Conservation (phyloP, 2,888 invertebrate species). For the Linyphia triangularis region DNA sequence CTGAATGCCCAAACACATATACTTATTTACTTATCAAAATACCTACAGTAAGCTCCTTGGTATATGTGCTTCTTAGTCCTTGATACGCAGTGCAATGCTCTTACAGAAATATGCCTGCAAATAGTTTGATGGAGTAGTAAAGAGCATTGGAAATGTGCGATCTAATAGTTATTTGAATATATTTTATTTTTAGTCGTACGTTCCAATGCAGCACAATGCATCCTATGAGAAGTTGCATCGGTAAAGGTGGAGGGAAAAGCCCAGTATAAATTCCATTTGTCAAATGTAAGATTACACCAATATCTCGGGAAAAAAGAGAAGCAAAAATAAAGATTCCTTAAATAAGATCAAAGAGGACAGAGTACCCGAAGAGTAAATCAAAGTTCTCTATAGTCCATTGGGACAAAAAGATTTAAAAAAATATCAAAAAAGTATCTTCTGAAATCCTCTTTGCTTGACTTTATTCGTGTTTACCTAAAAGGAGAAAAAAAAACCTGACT, state of each 20-base stretch:
- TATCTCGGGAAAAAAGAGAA: conserved; percentile 11
- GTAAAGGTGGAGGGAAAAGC: neutral
- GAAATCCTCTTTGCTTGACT: conserved; percentile 31
- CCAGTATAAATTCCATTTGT: conserved; percentile 52
- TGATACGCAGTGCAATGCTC: too few species aligned
- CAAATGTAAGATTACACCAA: conserved; percentile 47
- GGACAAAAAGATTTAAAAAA: conserved; percentile 22
- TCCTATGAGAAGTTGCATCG: neutral
- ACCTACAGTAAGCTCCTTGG: too few species aligned
- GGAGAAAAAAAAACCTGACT: neutral
- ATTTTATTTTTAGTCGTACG: neutral
- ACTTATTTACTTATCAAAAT: too few species aligned
- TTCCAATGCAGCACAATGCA: neutral
- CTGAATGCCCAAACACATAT: too few species aligned
- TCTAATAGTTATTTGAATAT: conserved; percentile 19
- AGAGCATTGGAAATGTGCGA: neutral
- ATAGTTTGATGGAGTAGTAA: neutral
- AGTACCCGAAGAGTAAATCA: conserved; percentile 46
- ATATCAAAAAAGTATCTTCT: neutral
- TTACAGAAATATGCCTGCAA: too few species aligned
- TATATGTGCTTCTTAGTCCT: too few species aligned
- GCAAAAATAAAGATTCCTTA: conserved; percentile 35
- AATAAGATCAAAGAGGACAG: conserved; percentile 59
- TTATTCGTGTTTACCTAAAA: conserved; percentile 24
- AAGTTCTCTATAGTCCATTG: conserved; percentile 27